Base-by-base conservation (phyloP, 2,888 invertebrate genomes). In the Agrochola lychnidis region DNA sequence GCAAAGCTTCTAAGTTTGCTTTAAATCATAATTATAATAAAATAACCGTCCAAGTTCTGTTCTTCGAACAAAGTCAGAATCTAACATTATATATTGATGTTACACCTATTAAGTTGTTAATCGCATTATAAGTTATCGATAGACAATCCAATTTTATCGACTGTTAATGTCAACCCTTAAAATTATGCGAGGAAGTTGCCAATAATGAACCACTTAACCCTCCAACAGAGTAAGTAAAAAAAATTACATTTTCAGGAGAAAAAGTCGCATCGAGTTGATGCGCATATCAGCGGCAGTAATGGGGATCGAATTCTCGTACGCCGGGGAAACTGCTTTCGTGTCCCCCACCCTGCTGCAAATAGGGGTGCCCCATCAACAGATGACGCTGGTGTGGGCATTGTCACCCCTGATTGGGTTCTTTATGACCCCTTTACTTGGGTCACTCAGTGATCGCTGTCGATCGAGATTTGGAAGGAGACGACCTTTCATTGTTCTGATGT, bases 241-340 rank as follows among this genome's bases (percentile, higher is more conserved):
- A 22, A 57, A 22, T 42, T 2, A 25, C 2, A 56, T 42, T 81
- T 79, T 61, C 92, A 99, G 99, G 94, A 97, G 97, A 84, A 99
- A 99, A 96, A 98, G 98, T 22, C 97, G 98, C 30, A 95, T 97
- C 70, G 99, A 99, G 93, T 95, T 99, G 87, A 97, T 99, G 85
- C 97, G 99, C 16, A 98, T 99, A 84, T 99, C 99, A 36, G 98
- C 99, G 0, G 99, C 99, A 0, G 99, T 99, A 0, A 99, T 99
- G 98, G 99, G 99, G 2, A 99, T 99, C 77, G 99, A 99, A 93
- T 99, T 99, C 94, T 99, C 99, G 0, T 99, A 99, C 92, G 99
- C 99, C 0, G 99, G 99, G 0, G 99, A 99, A 95, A 99, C 99
- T 0, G 99, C 99, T 0, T 99, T 99, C 94, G 99, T 99, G 0